Conservation (phyloP, 2,888 invertebrate genomes). For the Nycteola revayana region DNA sequence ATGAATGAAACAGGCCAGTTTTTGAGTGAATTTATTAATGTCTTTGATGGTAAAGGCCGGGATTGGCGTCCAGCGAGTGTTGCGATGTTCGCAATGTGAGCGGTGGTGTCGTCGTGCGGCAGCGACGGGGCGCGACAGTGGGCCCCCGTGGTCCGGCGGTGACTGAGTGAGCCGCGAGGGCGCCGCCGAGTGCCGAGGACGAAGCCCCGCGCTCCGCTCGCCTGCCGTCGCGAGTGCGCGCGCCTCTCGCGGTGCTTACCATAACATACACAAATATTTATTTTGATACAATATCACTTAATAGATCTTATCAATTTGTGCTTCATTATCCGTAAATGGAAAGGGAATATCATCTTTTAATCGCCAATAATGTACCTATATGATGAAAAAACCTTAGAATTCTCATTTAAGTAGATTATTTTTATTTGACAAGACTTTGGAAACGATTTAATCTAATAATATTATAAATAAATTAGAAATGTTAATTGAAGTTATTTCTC, state of each 20-base stretch:
- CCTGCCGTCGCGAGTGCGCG: conserved; percentile 55
- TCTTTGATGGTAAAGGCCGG: conserved; percentile 33
- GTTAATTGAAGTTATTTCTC: no score
- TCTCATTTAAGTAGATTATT: no score
- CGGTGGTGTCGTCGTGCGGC: conserved; percentile 51
- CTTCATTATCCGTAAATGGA: no score
- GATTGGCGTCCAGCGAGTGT: conserved; percentile 42
- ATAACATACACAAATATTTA: conserved; percentile 47
- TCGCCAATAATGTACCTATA: no score
- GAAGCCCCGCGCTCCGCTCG: conserved; percentile 59
- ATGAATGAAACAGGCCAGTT: conserved; percentile 41
- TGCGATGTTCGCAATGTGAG: conserved; percentile 54
- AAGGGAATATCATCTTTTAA: no score
- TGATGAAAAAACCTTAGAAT: no score
- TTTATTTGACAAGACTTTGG: no score
- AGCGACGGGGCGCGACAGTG: conserved; percentile 39
- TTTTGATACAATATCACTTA: conserved; percentile 38
- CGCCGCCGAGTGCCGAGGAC: conserved; percentile 57
- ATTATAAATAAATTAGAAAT: no score
- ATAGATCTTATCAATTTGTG: no score
- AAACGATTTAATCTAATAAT: no score
- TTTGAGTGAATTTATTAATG: conserved; percentile 44
- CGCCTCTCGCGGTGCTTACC: conserved; percentile 61
- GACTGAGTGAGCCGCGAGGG: conserved; percentile 69
- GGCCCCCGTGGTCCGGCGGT: conserved; percentile 54